A percentile compares a stretch with the other conserved stretches of the same genome.
Conservation (phyloP, 2,113 vertebrate genomes). For the Vulpes lagopus region DNA sequence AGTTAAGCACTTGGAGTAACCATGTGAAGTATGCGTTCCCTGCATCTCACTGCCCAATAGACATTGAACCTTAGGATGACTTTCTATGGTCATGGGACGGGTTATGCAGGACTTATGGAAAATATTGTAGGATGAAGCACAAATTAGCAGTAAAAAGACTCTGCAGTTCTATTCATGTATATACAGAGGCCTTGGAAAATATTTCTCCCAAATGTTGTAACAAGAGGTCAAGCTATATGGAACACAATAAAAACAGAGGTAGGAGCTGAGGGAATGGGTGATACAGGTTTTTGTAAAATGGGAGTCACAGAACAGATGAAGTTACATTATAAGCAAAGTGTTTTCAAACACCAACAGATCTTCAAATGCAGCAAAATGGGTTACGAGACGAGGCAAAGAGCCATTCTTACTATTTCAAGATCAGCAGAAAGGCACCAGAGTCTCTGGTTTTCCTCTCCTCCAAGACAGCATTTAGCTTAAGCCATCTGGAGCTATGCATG, state of each 20-base stretch:
- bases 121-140: neutral
- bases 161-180: neutral
- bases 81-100: neutral
- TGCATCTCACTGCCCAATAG: constrained; percentile 35
- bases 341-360: constrained; percentile 48
- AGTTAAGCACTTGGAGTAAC: constrained; percentile 49
- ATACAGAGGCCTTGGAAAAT: constrained; percentile 29
- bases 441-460: constrained; percentile 61
- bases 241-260: constrained; percentile 60
- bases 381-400: neutral
- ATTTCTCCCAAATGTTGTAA: constrained; percentile 62
- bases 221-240: constrained; percentile 27
- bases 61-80: constrained; percentile 64
- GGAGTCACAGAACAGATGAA: constrained; percentile 57
- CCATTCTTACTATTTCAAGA: neutral
- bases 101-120: neutral
- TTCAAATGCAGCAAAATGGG: constrained; percentile 30
- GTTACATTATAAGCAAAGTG: constrained; percentile 4
- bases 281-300: constrained; percentile 33
- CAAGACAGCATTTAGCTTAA: constrained; percentile 8
- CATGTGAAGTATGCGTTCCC: constrained; percentile 52
- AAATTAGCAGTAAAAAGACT: constrained; percentile 42
- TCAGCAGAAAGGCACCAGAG: neutral
- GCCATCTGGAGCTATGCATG: constrained; percentile 37
- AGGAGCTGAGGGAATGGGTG: constrained; percentile 56